Evolutionary conservation across 2,113 vertebrate species (phyloP), one percentile per base, ranked within the genome.

Genomic region (Pseudorectes ferrugineus): DNA sequence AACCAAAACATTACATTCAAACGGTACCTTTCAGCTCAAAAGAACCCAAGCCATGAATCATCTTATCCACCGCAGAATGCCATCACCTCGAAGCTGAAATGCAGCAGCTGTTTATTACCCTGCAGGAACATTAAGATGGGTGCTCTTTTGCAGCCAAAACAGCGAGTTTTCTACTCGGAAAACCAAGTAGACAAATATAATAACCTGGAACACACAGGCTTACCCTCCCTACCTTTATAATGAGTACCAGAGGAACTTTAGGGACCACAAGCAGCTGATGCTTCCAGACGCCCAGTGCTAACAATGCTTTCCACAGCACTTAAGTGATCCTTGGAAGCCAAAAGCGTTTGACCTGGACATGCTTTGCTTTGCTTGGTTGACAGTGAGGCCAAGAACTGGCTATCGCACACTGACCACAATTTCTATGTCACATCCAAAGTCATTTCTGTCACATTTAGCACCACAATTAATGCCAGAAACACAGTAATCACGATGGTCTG

Each of bases 161-260:
- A 54, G 59, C 66, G 5, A 85, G 49, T 38, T 38, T 38, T 38
- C 36, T 38, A 10, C 36, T 38, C 36, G 10, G 33, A 91, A 92
- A 95, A 87, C 21, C 0, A 1, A 91, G 70, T 25, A 85, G 77
- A 93, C 36, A 95, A 94, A 88, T 51, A 67, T 6, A 88, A 92
- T 35, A 92, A 85, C 61, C 87, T 96, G 96, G 85, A 95, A 95
- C 42, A 62, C 54, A 88, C 20, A 94, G 62, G 66, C 46, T 75
- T 94, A 93, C 91, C 81, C 81, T 92, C 93, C 93, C 89, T 94
- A 95, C 89, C 92, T 95, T 95, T 59, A 89, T 91, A 97, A 96
- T 85, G 74, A 94, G 74, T 79, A 94, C 87, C 94, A 96, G 87
- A 92, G 87, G 74, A 77, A 46, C 84, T 89, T 91, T n/a, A 92